Evolutionary conservation across 2,113 vertebrate genomes (phyloP), one percentile per base, ranked within the genome.

Genomic region (Pelecanus crispus): DNA sequence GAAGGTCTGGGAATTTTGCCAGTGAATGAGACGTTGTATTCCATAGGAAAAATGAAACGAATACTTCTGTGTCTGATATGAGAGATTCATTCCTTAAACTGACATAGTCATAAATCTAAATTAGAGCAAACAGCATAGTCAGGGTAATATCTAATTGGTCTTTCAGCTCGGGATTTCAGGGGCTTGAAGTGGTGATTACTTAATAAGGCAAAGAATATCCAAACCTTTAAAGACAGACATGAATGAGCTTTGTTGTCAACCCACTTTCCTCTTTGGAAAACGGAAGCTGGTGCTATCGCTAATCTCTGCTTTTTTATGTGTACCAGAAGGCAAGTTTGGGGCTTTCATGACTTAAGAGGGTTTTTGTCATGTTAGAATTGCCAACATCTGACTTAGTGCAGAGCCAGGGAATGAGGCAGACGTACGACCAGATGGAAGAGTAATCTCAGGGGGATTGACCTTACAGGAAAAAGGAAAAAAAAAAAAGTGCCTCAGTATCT

Each of bases 1-100:
- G 96, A 91, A 94, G 83, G 70, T 91, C 96, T 98, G 97, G 97
- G 98, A 95, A 97, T 98, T 95, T 94, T 97, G 96, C 97, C 97
- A 98, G 95, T 96, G 97, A 97, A 94, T 97, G 96, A 97, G 97
- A 96, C 85, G 96, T 94, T 90, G 94, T 94, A 94, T 97, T 98
- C 93, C 95, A 77, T 84, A 81, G 62, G 75, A 96, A 96, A 89
- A 95, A 90, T 1, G 9, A 95, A 97, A 86, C 1, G 4, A 96
- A 93, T 94, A 91, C 90, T 97, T 98, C 94, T 93, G 63, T 87
- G 24, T 91, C 95, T 95, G 77, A 96, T 97, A 86, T 90, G 94
- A 97, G 96, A 96, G 92, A 96, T 73, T 91, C 36, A 95, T 97
- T 97, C 88, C 70, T 97, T 97, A 95, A 94, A 92, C 45, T 95